These are phyloP conservation scores for Lagopus muta DNA, from an alignment of 2,113 vertebrate species.

Conservation along the genomic window DNA sequence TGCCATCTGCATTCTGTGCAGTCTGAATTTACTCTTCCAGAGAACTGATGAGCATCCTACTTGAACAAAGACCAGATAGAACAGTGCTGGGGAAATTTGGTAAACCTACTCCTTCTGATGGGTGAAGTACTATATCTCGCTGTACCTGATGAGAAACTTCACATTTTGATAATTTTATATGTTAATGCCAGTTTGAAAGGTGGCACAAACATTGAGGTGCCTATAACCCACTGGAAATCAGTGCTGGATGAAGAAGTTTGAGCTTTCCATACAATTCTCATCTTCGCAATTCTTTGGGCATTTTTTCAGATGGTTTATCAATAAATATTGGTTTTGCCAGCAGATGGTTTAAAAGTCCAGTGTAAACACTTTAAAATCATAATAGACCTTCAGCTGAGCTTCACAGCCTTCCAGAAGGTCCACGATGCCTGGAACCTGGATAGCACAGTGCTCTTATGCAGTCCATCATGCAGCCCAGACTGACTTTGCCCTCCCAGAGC, in stretches of 20 bases:
- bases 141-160: not conserved
- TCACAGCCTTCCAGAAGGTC: not conserved
- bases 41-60: accelerated
- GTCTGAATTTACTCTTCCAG: slow-evolving; percentile 22
- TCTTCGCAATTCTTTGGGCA: not conserved
- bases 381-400: not conserved
- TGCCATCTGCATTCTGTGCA: not conserved
- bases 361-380: not conserved
- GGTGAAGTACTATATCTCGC: not conserved
- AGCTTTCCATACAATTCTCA: not conserved
- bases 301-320: not conserved
- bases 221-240: not conserved
- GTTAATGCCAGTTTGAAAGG: not conserved
- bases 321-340: not conserved
- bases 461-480: accelerated
- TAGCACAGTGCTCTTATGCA: accelerated
- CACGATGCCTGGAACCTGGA: not conserved
- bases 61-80: not conserved
- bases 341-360: not conserved
- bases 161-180: not conserved
- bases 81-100: not conserved
- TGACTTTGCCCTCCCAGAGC: not conserved
- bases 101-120: not conserved
- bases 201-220: not conserved
- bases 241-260: not conserved